Base-by-base conservation (phyloP, 92 coral and sea anemone species). In the Umimayanthus chanpuru region DNA sequence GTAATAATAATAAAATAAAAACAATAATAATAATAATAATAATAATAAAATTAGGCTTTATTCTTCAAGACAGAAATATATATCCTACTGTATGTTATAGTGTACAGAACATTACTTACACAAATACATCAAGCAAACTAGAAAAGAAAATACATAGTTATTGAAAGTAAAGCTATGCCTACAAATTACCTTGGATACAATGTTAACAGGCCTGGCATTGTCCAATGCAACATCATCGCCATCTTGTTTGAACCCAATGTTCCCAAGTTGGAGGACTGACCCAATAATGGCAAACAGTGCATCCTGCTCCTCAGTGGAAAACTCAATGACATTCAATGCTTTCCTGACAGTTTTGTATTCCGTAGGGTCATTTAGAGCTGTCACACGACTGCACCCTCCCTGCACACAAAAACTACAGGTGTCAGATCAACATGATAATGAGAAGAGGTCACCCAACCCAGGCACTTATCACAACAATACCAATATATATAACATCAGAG, bases 251-350 rank as follows among this genome's bases (percentile, higher is more conserved):
- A 97, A 97, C 64, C 90, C 91, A 75, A 97, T 88, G 71, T 94
- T 92, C 14, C 99, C 99, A 64, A 97, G 94, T 29, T 97, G 99
- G 61, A 97, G 88, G 41, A 97, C 94, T 67, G 96, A 92, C 9
- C 97, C 98, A 20, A 97, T 87, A 39, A 97, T 95, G 4, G 98
- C 94, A 86, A 97, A 97, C 81, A 97, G 90, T 2, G 98, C 98
- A 30, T 92, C 89, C 82, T 97, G 99, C 71, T 93, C 96, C 26
- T 92, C 94, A 4, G 70, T 50, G 23, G 98, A 87, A 89, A 97
- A 91, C 90, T 97, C 99, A 68, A 97, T 94, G 66, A 94, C 91
- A 40, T 93, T 80, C 56, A 97, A 36, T 28, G 98, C 99, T 77
- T 95, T 91, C 90, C 92, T 95, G 40, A 97, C 96, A 30, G 89